Base-by-base conservation (phyloP, 1,140 invertebrate species). In the Bradynema listronoti region DNA sequence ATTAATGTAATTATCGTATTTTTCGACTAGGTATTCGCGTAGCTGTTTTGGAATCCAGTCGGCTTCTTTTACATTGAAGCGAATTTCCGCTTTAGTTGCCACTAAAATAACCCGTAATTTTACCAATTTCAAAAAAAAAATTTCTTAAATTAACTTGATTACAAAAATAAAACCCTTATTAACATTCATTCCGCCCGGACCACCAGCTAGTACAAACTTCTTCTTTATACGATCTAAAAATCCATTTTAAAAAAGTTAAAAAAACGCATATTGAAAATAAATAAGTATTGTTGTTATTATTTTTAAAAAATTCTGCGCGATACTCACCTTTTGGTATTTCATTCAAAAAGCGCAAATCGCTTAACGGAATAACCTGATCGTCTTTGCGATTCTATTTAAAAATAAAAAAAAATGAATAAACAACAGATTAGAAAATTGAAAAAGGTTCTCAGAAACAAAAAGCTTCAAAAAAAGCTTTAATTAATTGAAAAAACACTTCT, bases 1-100 rank as follows among this genome's bases (percentile, higher is more conserved):
- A 43, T 67, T 69, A 9, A 68, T 45, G 19, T 57, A 36, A 51
- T 45, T 19, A 5, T 19, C 14, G 33, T 68, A 50, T 34, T 65
- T 65, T 52, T 57, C n/a, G 4, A 33, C 32, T 16, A 69, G 24
- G 4, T 39, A 43, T 33, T 66, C 69, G 25, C 34, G 46, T 6
- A 72, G 22, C 19, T 29, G 11, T 46, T 46, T 36, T 29, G 69
- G 59, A 7, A 69, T 24, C 69, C 68, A 69, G 14, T 68, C 39
- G 4, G 64, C 61, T 29, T 51, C 22, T 1, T 63, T 16, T 2
- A 69, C 27, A 11, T 50, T 34, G 41, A 69, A 69, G 7, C 66
- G 66, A 49, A 69, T 69, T 42, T 72, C 69, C 22, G 54, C 69
- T 36, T 68, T 69, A 36, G 66, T 69, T n/a, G 55, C n/a, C 33